Evolutionary conservation across 2,113 vertebrate species (phyloP), one percentile per base, ranked within the genome.

Genomic region (Asarcornis scutulata): DNA sequence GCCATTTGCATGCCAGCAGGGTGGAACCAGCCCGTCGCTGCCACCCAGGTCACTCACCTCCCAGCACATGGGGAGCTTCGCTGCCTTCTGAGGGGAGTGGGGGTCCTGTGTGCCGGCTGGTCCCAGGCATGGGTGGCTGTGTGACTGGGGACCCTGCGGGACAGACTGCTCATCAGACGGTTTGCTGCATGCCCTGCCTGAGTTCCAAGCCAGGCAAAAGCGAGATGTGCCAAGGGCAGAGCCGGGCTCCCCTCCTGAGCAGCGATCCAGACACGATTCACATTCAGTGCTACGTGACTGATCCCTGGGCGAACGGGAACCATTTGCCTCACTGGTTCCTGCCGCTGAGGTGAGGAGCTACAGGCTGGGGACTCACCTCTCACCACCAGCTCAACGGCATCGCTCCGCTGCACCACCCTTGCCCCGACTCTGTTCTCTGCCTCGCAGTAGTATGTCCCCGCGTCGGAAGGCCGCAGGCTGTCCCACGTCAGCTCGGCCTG

Each of bases 371-470:
- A 91, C 91, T 95, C 67, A 91, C 94, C 62, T 80, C 31, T 73
- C 56, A 83, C 68, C 7, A 6, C 29, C 46, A 83, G 68, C 48
- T 73, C 36, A 1, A 83, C 46, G 1, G 34, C 12, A 17, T 96
- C n/a, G 2, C 96, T 97, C 67, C 7, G 36, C 36, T 83, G 72
- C 34, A 0, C 63, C 1, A 59, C 53, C 5, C 89, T 6, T 2
- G 53, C 55, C 8, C 88, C 87, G 1, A 38, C 89, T 9, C 46
- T 62, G 83, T 96, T 97, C 4, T 91, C 25, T 0, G 87, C 97
- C 59, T 17, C 85, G 7, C 97, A 98, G 96, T 92, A 98, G 63
- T 98, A 98, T 4, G 7, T 68, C 1, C 97, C 97, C 0, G 83
- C 36, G 48, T 98, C 83, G 0, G 88, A 89, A 67, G 56, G 48